phyloP scores from a whole-genome alignment of 1,140 invertebrate genomes.

The Drosophila yakuba region DNA sequence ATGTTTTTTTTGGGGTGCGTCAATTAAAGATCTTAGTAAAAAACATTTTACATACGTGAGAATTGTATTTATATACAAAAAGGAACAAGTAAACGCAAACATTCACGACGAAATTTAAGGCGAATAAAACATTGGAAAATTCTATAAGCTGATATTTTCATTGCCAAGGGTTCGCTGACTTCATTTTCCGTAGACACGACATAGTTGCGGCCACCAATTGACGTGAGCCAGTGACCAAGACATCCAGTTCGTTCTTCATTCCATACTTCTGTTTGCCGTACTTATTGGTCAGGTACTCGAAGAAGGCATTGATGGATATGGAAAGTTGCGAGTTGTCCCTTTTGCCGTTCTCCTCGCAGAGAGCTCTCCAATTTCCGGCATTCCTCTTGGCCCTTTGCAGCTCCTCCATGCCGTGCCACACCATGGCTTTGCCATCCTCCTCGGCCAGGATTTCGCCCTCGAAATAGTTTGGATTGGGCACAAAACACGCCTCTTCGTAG shows the following conservation, averaged over 20 bases:
- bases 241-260: slow-evolving; percentile 85
- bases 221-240: slow-evolving; percentile 96
- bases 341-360: slow-evolving; percentile 65
- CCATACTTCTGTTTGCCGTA: slow-evolving; percentile 67
- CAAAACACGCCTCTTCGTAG: slow-evolving; percentile 91
- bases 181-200: slow-evolving; percentile 32
- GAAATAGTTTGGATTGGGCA: slow-evolving; percentile 87
- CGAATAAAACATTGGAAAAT: slow-evolving; percentile 1
- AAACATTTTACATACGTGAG: neutral
- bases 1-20: neutral
- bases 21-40: neutral
- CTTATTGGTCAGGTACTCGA: slow-evolving; percentile 68
- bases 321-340: slow-evolving; percentile 57
- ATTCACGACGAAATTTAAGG: slow-evolving; percentile 28
- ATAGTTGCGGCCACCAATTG: slow-evolving; percentile 94
- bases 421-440: slow-evolving; percentile 19
- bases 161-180: slow-evolving; percentile 20
- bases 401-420: slow-evolving; percentile 85
- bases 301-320: slow-evolving; percentile 55
- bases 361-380: slow-evolving; percentile 86
- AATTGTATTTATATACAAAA: slow-evolving; percentile 8
- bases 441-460: slow-evolving; percentile 51
- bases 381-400: slow-evolving; percentile 86
- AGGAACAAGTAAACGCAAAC: slow-evolving; percentile 24
- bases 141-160: neutral